Evolutionary conservation across 2,888 invertebrate species (phyloP).

Genomic region (Catocala sponsa): DNA sequence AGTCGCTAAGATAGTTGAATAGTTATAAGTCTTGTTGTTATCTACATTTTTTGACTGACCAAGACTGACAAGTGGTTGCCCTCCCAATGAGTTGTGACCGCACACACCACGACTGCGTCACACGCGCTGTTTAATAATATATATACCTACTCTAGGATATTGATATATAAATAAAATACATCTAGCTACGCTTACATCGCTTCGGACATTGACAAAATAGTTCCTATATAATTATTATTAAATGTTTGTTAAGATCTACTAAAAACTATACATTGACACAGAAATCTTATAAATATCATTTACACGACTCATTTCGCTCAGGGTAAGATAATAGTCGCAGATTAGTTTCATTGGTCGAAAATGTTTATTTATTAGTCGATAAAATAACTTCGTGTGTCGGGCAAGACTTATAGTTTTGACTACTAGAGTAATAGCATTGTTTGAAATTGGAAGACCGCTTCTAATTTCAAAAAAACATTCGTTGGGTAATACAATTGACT

Average conservation of each 20-base stretch:
- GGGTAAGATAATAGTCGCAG: too few species aligned
- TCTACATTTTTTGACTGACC: background rate
- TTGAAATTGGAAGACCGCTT: too few species aligned
- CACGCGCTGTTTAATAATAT: slow-evolving; percentile 38
- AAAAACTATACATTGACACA: slow-evolving; percentile 26
- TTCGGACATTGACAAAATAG: slow-evolving; percentile 69
- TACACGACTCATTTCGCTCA: background rate
- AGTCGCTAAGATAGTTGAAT: background rate
- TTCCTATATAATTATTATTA: slow-evolving; percentile 64
- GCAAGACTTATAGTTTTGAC: too few species aligned
- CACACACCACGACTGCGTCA: slow-evolving; percentile 23
- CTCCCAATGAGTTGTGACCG: background rate
- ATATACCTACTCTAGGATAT: slow-evolving; percentile 47
- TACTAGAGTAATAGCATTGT: too few species aligned
- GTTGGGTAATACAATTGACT: too few species aligned
- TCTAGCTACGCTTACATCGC: slow-evolving; percentile 72
- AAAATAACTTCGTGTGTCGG: too few species aligned
- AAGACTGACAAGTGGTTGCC: slow-evolving; percentile 5
- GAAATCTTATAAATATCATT: slow-evolving; percentile 23
- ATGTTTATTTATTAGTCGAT: too few species aligned
- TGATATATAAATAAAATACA: slow-evolving; percentile 39
- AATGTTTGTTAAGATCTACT: slow-evolving; percentile 41
- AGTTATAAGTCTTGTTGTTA: background rate
- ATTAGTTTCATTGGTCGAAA: too few species aligned
- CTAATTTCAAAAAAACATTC: too few species aligned